These are phyloP conservation scores for human DNA, from an alignment of 2,113 vertebrate species.

Conservation along the genomic window GRCh38 chr21:28118001-28118500, in stretches of 20 bases:
- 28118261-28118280: background rate
- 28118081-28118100: background rate
- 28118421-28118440: background rate
- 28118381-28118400: background rate
- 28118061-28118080: background rate
- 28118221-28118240: background rate
- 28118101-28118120: background rate
- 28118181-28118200: background rate
- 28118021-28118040: background rate
- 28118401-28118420: background rate
- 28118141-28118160: background rate
- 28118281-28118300: background rate
- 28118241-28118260: background rate
- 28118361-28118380: too few species aligned
- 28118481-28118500: background rate
- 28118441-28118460: background rate
- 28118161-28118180: background rate
- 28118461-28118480: background rate
- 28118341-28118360: too few species aligned
- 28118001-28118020: background rate
- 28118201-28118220: background rate
- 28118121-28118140: background rate
- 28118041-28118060: background rate
- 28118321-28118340: background rate
- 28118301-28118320: background rate